Conservation (phyloP, 2,888 invertebrate genomes). For the Caenorhabditis angaria region DNA sequence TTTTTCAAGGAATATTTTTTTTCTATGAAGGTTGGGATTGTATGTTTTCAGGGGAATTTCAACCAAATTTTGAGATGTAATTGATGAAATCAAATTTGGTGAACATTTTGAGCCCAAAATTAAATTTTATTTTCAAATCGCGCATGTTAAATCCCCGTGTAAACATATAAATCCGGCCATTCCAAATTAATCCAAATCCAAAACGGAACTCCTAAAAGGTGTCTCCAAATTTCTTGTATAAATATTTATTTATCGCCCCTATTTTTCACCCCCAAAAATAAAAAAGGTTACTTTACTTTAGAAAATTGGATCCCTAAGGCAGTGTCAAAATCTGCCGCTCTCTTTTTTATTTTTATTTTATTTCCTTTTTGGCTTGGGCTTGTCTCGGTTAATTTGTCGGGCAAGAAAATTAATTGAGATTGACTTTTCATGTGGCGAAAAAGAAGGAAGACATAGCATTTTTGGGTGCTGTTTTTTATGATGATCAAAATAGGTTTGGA, state of each 20-base stretch:
- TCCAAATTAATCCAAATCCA: no score
- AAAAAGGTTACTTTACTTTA: conserved; percentile 1
- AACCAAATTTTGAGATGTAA: no score
- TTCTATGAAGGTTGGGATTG: no score
- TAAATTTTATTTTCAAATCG: background rate
- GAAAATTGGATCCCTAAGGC: background rate
- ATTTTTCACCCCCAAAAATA: background rate
- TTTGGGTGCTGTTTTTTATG: no score
- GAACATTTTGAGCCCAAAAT: no score
- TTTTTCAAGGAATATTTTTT: no score
- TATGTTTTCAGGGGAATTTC: no score
- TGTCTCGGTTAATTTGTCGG: background rate
- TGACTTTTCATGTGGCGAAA: background rate
- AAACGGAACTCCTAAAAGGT: background rate
- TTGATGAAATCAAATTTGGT: no score
- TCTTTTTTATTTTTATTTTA: background rate
- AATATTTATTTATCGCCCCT: background rate
- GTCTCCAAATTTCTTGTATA: background rate
- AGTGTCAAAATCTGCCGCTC: background rate
- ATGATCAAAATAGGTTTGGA: no score
- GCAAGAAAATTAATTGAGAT: background rate
- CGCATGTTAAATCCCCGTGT: background rate
- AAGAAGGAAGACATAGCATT: no score
- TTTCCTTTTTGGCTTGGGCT: background rate
- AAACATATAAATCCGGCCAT: background rate